These are phyloP conservation scores for Sorex fumeus DNA, from an alignment of 2,113 vertebrate genomes.

Conservation along the genomic window DNA sequence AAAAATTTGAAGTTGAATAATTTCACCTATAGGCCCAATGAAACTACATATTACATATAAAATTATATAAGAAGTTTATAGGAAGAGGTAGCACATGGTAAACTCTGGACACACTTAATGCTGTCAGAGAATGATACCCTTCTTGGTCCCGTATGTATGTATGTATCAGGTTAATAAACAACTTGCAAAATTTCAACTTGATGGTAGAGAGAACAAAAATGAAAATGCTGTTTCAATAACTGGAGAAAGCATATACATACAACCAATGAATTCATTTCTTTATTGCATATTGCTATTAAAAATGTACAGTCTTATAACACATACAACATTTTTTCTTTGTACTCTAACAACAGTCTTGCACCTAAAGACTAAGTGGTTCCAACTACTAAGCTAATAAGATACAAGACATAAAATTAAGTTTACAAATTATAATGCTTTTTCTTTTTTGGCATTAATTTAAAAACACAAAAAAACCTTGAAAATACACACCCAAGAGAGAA, in stretches of 20 bases:
- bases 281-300: slow-evolving; percentile 91
- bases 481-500: slow-evolving; percentile 90
- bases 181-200: slow-evolving; percentile 48
- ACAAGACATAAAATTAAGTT: slow-evolving; percentile 89
- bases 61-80: neutral
- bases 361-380: slow-evolving; percentile 88
- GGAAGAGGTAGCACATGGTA: neutral
- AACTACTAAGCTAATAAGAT: slow-evolving; percentile 89
- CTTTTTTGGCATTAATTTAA: slow-evolving; percentile 90
- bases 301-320: slow-evolving; percentile 92
- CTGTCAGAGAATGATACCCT: neutral
- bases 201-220: neutral
- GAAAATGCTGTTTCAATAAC: slow-evolving; percentile 70
- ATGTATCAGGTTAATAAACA: slow-evolving; percentile 7
- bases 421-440: slow-evolving; percentile 89
- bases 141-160: neutral
- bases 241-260: slow-evolving; percentile 74
- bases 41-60: neutral
- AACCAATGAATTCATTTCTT: slow-evolving; percentile 87
- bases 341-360: slow-evolving; percentile 88
- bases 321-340: slow-evolving; percentile 88
- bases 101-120: neutral
- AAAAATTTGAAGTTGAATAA: neutral
- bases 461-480: slow-evolving; percentile 85
- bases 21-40: neutral